These are phyloP conservation scores for Pygoscelis adeliae DNA, from an alignment of 2,113 vertebrate species.

Conservation along the genomic window DNA sequence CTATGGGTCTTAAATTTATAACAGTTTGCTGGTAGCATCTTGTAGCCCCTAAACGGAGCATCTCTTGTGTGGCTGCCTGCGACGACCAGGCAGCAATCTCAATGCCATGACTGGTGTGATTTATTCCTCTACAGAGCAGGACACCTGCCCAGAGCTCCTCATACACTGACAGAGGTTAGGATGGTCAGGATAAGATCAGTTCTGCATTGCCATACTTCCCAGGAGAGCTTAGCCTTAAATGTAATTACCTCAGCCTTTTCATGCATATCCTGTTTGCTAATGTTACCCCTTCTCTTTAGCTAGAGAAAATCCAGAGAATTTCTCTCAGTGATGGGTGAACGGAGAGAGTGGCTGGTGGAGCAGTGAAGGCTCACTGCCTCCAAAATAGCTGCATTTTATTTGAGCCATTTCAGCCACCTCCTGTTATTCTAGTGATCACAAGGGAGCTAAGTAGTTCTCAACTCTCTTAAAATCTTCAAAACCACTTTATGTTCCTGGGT, in stretches of 20 bases:
- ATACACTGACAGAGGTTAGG: neutral
- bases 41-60: neutral
- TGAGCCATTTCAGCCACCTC: neutral
- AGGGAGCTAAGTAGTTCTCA: neutral
- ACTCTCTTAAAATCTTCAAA: neutral
- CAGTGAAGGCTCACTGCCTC: neutral
- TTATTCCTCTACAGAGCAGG: neutral
- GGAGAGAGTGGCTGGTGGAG: neutral
- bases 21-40: neutral
- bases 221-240: neutral
- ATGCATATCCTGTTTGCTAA: neutral
- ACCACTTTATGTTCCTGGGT: neutral
- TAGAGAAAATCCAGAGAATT: neutral
- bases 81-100: neutral
- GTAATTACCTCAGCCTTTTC: neutral
- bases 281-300: neutral
- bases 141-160: neutral
- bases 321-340: neutral
- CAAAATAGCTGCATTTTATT: neutral
- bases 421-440: neutral
- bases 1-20: neutral
- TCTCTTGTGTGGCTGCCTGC: neutral
- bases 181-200: neutral
- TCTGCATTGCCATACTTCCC: neutral
- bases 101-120: neutral